phyloP scores from a whole-genome alignment of 2,888 invertebrate species.

The Argyresthia goedartella region DNA sequence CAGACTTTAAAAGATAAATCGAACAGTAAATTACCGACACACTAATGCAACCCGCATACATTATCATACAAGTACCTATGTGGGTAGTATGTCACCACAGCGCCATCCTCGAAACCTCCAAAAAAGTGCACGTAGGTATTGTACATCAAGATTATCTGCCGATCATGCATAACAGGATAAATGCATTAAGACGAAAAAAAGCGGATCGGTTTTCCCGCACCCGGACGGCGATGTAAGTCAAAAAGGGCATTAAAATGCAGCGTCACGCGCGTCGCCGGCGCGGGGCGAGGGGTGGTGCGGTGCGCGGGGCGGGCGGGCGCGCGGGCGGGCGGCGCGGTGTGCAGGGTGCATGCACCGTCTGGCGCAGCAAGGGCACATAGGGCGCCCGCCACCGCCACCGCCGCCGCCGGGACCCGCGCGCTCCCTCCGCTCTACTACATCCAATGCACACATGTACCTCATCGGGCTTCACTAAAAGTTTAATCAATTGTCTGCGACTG shows the following conservation, averaged over 20 bases:
- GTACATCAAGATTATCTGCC: too few relatives aligned
- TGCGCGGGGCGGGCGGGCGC: slow-evolving; percentile 17
- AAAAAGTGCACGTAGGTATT: too few relatives aligned
- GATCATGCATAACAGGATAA: slow-evolving; percentile 2
- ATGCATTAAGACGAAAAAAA: slow-evolving; percentile 10
- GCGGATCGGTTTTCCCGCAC: slow-evolving; percentile 15
- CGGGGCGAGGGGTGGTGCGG: slow-evolving; percentile 12
- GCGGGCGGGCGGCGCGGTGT: slow-evolving; percentile 21
- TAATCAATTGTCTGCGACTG: not conserved
- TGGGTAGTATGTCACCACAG: too few relatives aligned
- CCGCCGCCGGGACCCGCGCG: slow-evolving; percentile 4
- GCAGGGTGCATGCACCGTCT: slow-evolving; percentile 52
- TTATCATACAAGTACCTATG: too few relatives aligned
- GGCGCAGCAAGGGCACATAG: slow-evolving; percentile 16
- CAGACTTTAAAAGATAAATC: too few relatives aligned
- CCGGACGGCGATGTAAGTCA: slow-evolving; percentile 26
- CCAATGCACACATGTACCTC: not conserved
- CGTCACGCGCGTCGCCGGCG: slow-evolving; percentile 21
- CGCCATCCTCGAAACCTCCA: too few relatives aligned
- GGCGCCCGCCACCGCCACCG: slow-evolving; percentile 20
- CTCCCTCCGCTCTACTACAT: not conserved
- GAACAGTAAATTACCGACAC: too few relatives aligned
- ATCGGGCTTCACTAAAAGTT: not conserved
- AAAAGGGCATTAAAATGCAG: slow-evolving; percentile 40
- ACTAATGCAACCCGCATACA: too few relatives aligned